A percentile compares a stretch with the other conserved stretches of the same genome.
Evolutionary conservation across 2,113 vertebrate species (phyloP).

Genomic region (Chaetops frenatus): DNA sequence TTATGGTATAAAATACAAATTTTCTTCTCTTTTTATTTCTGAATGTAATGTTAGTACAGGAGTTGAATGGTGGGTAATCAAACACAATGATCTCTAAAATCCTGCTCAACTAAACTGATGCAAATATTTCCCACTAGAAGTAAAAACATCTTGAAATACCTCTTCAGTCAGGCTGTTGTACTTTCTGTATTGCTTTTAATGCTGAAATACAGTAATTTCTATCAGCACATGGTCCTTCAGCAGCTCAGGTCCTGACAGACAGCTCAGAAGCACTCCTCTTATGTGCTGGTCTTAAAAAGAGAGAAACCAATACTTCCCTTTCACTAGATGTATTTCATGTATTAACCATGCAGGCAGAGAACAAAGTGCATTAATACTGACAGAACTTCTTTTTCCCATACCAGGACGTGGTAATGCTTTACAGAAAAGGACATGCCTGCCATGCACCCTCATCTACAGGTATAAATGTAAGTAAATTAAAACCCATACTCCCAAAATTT

Average conservation of each 20-base stretch:
- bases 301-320: not conserved
- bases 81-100: not conserved
- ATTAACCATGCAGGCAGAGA: not conserved
- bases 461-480: constrained; percentile 17
- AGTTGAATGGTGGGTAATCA: not conserved
- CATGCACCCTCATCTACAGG: not conserved
- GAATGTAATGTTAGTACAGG: not conserved
- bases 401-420: not conserved
- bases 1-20: not conserved
- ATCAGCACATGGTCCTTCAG: not conserved
- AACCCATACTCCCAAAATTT: not conserved
- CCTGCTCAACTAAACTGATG: not conserved
- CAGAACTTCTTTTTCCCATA: not conserved
- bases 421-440: rapidly evolving
- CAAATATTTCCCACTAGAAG: not conserved
- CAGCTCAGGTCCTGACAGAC: not conserved
- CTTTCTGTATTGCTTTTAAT: not conserved
- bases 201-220: not conserved
- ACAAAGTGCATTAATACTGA: not conserved
- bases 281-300: not conserved
- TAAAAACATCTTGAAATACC: not conserved
- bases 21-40: not conserved
- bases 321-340: not conserved
- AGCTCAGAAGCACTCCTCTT: not conserved
- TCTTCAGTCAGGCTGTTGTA: not conserved